Evolutionary conservation across 2,797 vertebrate species (phyloP).

Genomic region (Cuniculus paca): DNA sequence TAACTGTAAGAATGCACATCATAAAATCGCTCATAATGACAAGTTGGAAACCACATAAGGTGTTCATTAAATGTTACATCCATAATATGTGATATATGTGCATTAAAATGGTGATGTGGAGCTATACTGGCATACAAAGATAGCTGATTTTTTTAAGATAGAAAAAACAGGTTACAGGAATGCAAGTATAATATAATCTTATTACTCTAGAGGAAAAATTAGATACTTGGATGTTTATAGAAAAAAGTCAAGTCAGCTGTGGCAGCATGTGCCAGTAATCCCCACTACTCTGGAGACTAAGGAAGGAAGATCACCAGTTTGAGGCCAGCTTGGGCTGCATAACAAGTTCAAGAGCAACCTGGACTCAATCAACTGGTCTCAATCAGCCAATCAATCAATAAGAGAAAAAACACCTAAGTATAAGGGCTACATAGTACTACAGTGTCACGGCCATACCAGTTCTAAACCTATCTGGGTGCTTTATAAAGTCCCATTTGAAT

Average conservation of each 20-base stretch:
- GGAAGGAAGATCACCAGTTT: not conserved
- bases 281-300: not conserved
- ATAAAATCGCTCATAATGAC: slow-evolving; percentile 35
- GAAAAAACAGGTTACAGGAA: not conserved
- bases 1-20: not conserved
- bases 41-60: not conserved
- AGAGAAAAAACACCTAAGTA: not conserved
- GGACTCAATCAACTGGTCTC: not conserved
- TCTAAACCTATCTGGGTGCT: not conserved
- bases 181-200: not conserved
- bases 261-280: not conserved
- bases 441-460: not conserved
- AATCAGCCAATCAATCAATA: not conserved
- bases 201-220: not conserved
- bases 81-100: not conserved
- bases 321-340: not conserved
- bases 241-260: not conserved
- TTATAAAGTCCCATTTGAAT: not conserved
- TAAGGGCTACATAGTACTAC: not conserved
- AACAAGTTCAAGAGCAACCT: not conserved
- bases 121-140: not conserved
- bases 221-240: not conserved
- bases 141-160: not conserved
- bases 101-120: slow-evolving; percentile 25
- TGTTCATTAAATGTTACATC: not conserved